Evolutionary conservation across 2,113 vertebrate genomes (phyloP).

Genomic region (Triplophysa siluroides): DNA sequence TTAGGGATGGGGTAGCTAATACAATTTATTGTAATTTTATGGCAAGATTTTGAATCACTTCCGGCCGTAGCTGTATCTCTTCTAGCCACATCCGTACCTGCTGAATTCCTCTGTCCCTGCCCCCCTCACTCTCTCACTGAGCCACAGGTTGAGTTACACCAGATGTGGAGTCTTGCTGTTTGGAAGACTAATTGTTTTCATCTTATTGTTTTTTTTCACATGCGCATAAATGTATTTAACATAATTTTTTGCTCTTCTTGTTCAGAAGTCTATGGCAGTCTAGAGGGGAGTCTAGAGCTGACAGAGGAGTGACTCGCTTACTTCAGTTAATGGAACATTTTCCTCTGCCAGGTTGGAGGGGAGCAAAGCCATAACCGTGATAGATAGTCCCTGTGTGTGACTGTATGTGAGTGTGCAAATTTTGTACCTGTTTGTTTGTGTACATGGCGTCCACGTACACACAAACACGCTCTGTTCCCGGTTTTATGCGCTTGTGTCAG

Average conservation of each 20-base stretch:
- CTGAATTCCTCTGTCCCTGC: constrained; percentile 75
- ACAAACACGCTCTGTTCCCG: constrained; percentile 7
- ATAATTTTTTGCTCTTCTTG: constrained; percentile 48
- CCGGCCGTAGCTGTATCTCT: too few relatives aligned
- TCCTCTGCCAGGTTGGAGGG: constrained; percentile 51
- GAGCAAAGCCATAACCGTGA: constrained; percentile 58
- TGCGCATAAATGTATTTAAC: constrained; percentile 73
- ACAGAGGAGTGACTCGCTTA: constrained; percentile 42
- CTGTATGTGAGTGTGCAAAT: constrained; percentile 21
- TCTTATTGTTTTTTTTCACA: constrained; percentile 80
- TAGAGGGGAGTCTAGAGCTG: constrained; percentile 37
- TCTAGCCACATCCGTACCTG: constrained; percentile 73
- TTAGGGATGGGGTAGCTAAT: too few relatives aligned
- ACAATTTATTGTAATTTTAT: too few relatives aligned
- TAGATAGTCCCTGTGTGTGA: constrained; percentile 50
- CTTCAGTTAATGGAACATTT: constrained; percentile 46
- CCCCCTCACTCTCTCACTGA: constrained; percentile 69
- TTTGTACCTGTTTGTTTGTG: constrained; percentile 23
- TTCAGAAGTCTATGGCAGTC: constrained; percentile 46
- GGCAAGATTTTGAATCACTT: too few relatives aligned
- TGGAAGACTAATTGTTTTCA: constrained; percentile 89
- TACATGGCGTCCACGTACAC: neutral
- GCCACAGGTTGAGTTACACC: constrained; percentile 78
- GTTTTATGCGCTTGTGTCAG: constrained; percentile 21
- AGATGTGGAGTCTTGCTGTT: constrained; percentile 85